Evolutionary conservation across 1,140 invertebrate species (phyloP).

Genomic region (Heliconius eleuchia): DNA sequence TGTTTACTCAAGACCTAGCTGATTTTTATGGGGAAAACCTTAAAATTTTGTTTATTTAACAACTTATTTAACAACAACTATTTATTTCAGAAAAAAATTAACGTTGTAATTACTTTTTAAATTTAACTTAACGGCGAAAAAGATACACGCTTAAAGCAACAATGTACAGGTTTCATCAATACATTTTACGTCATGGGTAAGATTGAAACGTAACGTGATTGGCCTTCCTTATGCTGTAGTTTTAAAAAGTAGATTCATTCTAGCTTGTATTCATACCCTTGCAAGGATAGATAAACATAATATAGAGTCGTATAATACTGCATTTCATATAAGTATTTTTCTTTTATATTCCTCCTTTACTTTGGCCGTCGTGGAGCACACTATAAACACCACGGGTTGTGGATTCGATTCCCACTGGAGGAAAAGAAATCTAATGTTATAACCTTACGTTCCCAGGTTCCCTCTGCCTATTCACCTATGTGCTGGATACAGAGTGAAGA

Average conservation of each 20-base stretch:
- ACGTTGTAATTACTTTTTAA: not conserved
- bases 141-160: not conserved
- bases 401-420: no score
- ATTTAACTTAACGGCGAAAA: not conserved
- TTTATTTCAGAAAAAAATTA: not conserved
- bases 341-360: not conserved
- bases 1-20: not conserved
- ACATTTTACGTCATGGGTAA: not conserved
- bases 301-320: not conserved
- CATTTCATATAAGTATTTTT: not conserved
- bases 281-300: not conserved
- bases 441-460: no score
- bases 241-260: not conserved
- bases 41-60: not conserved
- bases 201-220: slow-evolving; percentile 4
- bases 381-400: no score
- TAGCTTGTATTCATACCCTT: not conserved
- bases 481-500: no score
- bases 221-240: slow-evolving; percentile 2
- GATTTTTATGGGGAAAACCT: not conserved
- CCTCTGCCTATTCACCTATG: no score
- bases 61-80: not conserved
- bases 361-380: no score
- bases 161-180: not conserved
- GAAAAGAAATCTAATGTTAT: no score